Evolutionary conservation across 1,140 invertebrate species (phyloP), one percentile per base, ranked within the genome.

Genomic region (Drosophila ironensis): DNA sequence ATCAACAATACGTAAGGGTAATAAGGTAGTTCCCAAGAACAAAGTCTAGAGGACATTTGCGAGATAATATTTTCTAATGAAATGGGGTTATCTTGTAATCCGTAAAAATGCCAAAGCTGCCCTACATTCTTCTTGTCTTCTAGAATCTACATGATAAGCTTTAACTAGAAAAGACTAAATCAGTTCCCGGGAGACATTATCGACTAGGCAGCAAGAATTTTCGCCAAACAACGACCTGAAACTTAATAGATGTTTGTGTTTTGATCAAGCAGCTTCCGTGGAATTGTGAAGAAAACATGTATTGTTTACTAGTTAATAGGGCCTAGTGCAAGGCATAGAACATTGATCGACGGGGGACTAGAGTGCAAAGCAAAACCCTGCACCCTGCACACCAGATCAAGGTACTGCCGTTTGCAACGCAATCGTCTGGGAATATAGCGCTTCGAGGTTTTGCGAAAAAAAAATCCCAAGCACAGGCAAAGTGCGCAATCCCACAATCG

Each of bases 321-420:
- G 9, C 24, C n/a, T 9, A 30, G 17, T 24, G 33, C 9, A 60
- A 61, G 11, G 44, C 42, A 24, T 24, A 19, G 60, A 64, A 48
- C 14, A 14, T 11, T 24, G 22, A 44, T 44, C 41, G 22, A n/a
- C 11, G 14, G 27, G 12, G 25, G 42, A 63, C 63, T 47, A 17
- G 11, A 22, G 27, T 24, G 33, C 56, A 63, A 28, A 63, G 40
- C 56, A 30, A 48, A 37, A 7, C 24, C 17, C 24, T n/a, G 30
- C 19, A 37, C 42, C 48, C 35, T 63, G 60, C 63, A 40, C 60
- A 40, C 57, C 63, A 63, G 57, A 40, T 38, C 57, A 64, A 64
- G 57, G 56, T 60, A 60, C 24, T 20, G 27, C 30, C 12, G 20
- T 47, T 42, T 45, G 28, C 38, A 37, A 33, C 52, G 41, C 24